Percentiles rank a stretch among this genome's conserved stretches.
Evolutionary conservation across 2,888 invertebrate species (phyloP).

Genomic region (Tiliacea aurago): DNA sequence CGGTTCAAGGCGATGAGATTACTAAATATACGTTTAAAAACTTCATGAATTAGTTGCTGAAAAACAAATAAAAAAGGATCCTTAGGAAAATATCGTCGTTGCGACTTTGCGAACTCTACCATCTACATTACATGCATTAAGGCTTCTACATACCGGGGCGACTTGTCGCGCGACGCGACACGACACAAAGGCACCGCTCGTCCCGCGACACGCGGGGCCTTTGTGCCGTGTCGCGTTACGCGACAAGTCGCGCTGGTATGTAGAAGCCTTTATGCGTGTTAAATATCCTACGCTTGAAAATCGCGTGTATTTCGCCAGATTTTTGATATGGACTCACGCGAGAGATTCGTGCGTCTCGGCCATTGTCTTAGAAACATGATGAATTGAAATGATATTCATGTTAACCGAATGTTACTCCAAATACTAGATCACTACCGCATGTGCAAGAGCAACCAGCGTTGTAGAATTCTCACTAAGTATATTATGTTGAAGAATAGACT

Average conservation of each 20-base stretch:
- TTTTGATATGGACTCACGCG: conserved; percentile 22
- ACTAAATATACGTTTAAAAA: not conserved
- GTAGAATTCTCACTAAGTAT: not conserved
- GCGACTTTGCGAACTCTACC: not conserved
- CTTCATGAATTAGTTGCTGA: not conserved
- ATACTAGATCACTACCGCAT: conserved; percentile 26
- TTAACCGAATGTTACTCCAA: conserved; percentile 23
- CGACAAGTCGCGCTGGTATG: too few relatives aligned
- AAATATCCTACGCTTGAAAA: conserved; percentile 9
- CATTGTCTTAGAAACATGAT: conserved; percentile 34
- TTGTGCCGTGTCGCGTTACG: too few relatives aligned
- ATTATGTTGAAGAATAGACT: not conserved
- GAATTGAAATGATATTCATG: conserved; percentile 23
- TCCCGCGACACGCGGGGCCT: too few relatives aligned
- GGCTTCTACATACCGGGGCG: too few relatives aligned
- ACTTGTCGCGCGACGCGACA: too few relatives aligned
- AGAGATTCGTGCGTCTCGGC: conserved; percentile 35
- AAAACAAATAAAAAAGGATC: not conserved
- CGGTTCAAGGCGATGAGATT: not conserved
- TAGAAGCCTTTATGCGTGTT: conserved; percentile 21
- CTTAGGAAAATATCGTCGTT: not conserved
- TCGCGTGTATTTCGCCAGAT: conserved; percentile 36
- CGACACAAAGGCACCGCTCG: too few relatives aligned
- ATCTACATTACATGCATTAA: conserved; percentile 7
- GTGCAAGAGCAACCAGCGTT: not conserved